These are phyloP conservation scores for Brotula barbata DNA, from an alignment of 2,797 vertebrate species.

Conservation along the genomic window DNA sequence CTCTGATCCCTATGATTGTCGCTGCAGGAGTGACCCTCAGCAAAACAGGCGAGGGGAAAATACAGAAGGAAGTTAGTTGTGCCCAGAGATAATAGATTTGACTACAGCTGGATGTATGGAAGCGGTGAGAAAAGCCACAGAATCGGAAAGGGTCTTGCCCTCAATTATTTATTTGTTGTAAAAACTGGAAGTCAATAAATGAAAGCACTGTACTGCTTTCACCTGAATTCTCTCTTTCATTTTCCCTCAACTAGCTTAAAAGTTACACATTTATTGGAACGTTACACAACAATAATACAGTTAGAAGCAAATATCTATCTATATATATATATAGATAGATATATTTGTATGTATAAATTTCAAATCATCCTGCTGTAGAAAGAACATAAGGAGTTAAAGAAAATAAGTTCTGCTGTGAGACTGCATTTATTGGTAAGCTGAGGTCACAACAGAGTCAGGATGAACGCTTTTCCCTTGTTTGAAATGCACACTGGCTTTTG, in stretches of 20 bases:
- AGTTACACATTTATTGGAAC: no score
- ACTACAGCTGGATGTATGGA: constrained; percentile 31
- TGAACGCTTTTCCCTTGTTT: constrained; percentile 41
- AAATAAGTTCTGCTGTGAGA: no score
- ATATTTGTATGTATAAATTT: no score
- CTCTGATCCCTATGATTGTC: constrained; percentile 74
- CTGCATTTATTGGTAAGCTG: not conserved
- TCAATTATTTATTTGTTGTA: not conserved
- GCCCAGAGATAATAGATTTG: constrained; percentile 34
- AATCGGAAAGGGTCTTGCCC: constrained; percentile 1
- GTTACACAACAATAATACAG: no score
- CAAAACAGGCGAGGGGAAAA: constrained; percentile 6
- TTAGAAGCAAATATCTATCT: no score
- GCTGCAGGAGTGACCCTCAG: constrained; percentile 50
- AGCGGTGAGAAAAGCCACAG: constrained; percentile 4
- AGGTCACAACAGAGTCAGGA: constrained; percentile 31
- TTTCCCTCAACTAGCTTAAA: no score
- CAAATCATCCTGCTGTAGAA: no score
- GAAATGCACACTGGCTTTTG: constrained; percentile 34
- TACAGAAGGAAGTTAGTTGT: constrained; percentile 4
- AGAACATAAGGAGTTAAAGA: no score
- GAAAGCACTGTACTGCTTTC: constrained; percentile 17
- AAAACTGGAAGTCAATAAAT: not conserved
- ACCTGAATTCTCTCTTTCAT: no score
- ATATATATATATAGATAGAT: no score